These are phyloP conservation scores for Sarcophaga variegata DNA, from an alignment of 2,888 invertebrate species.

Conservation along the genomic window DNA sequence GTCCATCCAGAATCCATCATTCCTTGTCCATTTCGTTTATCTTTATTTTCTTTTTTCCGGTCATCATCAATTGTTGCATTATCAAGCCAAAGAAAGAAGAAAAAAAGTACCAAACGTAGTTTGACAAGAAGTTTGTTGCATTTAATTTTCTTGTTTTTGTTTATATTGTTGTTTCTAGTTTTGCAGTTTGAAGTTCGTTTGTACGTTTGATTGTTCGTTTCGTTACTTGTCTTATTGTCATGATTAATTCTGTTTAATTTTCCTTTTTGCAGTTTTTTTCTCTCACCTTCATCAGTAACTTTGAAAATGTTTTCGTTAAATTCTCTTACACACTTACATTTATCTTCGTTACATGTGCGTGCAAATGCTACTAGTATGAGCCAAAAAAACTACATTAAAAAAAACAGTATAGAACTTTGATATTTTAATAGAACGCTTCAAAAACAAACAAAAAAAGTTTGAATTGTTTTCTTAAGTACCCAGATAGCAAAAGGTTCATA, in stretches of 20 bases:
- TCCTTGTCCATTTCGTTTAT: conserved; percentile 1
- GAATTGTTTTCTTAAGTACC: too few species aligned
- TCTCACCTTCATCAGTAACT: too few species aligned
- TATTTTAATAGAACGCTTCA: too few species aligned
- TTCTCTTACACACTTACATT: conserved; percentile 22
- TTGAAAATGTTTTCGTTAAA: conserved; percentile 11
- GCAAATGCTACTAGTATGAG: neutral
- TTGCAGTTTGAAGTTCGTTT: conserved; percentile 42
- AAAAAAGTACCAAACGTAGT: conserved; percentile 16
- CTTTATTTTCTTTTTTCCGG: neutral
- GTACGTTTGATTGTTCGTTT: conserved; percentile 33
- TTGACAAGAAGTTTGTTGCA: conserved; percentile 44
- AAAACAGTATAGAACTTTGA: too few species aligned
- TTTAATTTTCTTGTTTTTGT: conserved; percentile 42
- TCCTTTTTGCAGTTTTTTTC: conserved; percentile 21
- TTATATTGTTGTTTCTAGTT: neutral
- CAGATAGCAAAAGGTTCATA: too few species aligned
- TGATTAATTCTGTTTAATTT: conserved; percentile 46
- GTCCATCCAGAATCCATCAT: conserved; percentile 24
- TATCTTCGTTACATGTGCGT: conserved; percentile 54
- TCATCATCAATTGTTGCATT: conserved; percentile 57
- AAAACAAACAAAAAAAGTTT: too few species aligned
- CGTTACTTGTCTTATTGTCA: conserved; percentile 57
- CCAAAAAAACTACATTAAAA: too few species aligned
- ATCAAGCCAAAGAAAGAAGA: conserved; percentile 22